These are phyloP conservation scores for Drosophila pectinifera DNA, from an alignment of 1,140 invertebrate species.

Conservation along the genomic window DNA sequence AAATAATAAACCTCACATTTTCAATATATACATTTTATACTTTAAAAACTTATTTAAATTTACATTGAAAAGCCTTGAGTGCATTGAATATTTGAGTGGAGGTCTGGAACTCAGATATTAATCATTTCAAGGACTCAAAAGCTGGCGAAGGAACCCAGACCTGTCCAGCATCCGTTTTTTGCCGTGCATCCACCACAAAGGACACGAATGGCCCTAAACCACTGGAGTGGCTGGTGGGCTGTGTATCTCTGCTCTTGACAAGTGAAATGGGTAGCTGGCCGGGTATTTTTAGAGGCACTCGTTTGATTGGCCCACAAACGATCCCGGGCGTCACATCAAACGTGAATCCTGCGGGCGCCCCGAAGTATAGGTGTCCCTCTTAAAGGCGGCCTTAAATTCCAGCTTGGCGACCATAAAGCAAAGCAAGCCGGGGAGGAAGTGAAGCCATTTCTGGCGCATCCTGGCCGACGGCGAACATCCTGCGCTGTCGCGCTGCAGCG, in stretches of 20 bases:
- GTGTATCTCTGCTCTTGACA: slow-evolving; percentile 58
- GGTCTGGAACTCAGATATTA: background rate
- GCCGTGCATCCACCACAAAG: slow-evolving; percentile 28
- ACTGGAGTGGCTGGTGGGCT: slow-evolving; percentile 19
- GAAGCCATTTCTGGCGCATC: slow-evolving; percentile 76
- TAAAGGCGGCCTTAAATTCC: slow-evolving; percentile 31
- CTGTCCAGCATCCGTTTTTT: slow-evolving; percentile 5
- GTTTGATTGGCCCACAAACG: slow-evolving; percentile 41
- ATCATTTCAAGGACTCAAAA: background rate
- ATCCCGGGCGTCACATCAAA: slow-evolving; percentile 42
- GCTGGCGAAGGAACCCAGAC: background rate
- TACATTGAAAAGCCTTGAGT: too few species aligned
- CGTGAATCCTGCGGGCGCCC: slow-evolving; percentile 28
- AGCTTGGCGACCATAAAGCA: slow-evolving; percentile 31
- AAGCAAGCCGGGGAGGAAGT: slow-evolving; percentile 66
- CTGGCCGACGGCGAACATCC: slow-evolving; percentile 59
- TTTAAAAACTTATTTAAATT: too few species aligned
- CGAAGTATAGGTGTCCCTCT: slow-evolving; percentile 8
- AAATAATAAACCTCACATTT: too few species aligned
- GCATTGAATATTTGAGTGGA: too few species aligned
- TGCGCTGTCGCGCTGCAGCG: slow-evolving; percentile 19
- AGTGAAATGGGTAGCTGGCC: slow-evolving; percentile 55
- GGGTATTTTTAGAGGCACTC: slow-evolving; percentile 49
- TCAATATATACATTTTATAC: too few species aligned
- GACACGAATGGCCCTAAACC: slow-evolving; percentile 24